Base-by-base conservation (phyloP, 2,888 invertebrate genomes). In the Tipula lateralis region DNA sequence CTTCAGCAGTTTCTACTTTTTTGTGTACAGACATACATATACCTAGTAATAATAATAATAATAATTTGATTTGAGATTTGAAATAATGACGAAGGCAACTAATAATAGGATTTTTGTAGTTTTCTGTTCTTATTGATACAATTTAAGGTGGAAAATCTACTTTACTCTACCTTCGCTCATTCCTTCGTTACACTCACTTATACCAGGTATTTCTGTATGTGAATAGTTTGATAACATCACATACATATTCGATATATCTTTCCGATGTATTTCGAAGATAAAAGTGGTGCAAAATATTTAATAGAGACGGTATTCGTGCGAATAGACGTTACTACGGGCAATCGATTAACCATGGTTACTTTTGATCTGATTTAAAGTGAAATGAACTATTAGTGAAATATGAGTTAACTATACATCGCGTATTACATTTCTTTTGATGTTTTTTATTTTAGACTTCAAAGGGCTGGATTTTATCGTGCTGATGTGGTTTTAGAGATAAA, bases 11-110 rank as follows among this genome's bases (percentile, higher is more conserved):
- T 66, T 66, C 66, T 66, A 66, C 24, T 66, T 39, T 39, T 39
- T 39, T 9, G 6, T 50, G 16, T 1, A 24, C 19, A 66, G 24
- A 66, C 66, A 66, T 9, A 24, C 66, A 44, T 44, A 44, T 13
- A 13, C 39, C 5, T 39, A 44, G 3, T 44, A 50, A 19, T 50
- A 50, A 50, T 50, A 24, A 66, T 66, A 66, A 66, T 66, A 66
- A 66, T 66, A 66, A 66, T 66, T 66, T 66, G 66, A 66, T 66
- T 66, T 66, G 66, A 66, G 66, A 24, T 24, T 66, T 66, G 66
- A 66, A 66, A 24, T 66, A 66, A 66, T 66, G 66, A 66, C 24
- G 66, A 66, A 66, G 66, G 66, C 66, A 66, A 66, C 66, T 66
- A 66, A 66, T 66, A 66, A 66, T 66, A 66, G 66, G 66, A 24